phyloP scores from a whole-genome alignment of 2,797 vertebrate genomes.

The Anguilla anguilla region DNA sequence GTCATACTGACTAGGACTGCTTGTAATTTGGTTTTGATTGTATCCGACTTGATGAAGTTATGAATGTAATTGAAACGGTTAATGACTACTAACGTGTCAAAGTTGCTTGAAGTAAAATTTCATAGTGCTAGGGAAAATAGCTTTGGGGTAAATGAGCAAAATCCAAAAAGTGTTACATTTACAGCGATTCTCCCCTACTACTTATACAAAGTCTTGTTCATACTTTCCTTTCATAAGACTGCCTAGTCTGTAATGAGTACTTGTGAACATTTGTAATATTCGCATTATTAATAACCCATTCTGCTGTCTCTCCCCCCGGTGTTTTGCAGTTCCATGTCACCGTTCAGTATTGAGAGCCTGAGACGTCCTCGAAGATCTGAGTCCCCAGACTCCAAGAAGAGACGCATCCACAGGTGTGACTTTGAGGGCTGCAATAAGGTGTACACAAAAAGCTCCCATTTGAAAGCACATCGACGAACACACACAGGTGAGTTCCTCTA shows the following conservation, averaged over 20 bases:
- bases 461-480: slow-evolving; percentile 85
- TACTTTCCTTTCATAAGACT: too few relatives aligned
- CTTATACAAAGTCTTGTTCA: too few relatives aligned
- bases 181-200: too few relatives aligned
- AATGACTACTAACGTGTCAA: too few relatives aligned
- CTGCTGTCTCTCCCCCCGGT: background rate
- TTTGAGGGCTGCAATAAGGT: slow-evolving; percentile 89
- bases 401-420: slow-evolving; percentile 86
- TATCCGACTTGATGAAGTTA: too few relatives aligned
- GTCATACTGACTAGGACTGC: too few relatives aligned
- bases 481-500: slow-evolving; percentile 75
- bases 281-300: background rate
- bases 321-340: slow-evolving; percentile 78
- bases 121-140: too few relatives aligned
- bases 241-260: background rate
- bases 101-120: too few relatives aligned
- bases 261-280: background rate
- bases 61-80: too few relatives aligned
- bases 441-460: slow-evolving; percentile 86
- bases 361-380: slow-evolving; percentile 81
- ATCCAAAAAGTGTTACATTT: too few relatives aligned
- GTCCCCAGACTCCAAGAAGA: slow-evolving; percentile 83
- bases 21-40: too few relatives aligned
- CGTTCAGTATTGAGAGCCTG: slow-evolving; percentile 86
- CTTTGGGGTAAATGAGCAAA: too few relatives aligned